These are phyloP conservation scores for Dryobotodes eremita DNA, from an alignment of 2,888 invertebrate species.

Conservation along the genomic window DNA sequence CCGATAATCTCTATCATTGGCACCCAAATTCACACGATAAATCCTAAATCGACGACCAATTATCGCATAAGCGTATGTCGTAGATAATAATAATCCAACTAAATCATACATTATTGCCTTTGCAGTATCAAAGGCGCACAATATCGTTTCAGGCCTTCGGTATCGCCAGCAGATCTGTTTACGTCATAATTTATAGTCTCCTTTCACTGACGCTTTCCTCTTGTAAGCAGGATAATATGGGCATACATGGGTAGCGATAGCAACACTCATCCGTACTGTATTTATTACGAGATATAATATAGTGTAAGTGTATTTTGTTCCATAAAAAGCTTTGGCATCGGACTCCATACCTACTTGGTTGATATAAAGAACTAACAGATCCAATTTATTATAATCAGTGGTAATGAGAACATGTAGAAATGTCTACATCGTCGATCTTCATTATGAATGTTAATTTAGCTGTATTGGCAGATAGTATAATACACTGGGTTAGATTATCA, in stretches of 20 bases:
- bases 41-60: conserved; percentile 46
- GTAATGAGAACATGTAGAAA: conserved; percentile 25
- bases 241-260: conserved; percentile 50
- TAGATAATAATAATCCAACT: conserved; percentile 52
- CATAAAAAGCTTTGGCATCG: conserved; percentile 30
- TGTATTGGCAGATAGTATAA: conserved; percentile 42
- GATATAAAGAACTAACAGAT: conserved; percentile 9
- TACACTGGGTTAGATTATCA: conserved; percentile 35
- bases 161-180: conserved; percentile 52
- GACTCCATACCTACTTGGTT: not conserved
- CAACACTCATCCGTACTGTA: conserved; percentile 49
- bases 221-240: conserved; percentile 55
- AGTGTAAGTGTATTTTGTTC: conserved; percentile 23
- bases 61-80: conserved; percentile 28
- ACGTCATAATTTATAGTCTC: conserved; percentile 55
- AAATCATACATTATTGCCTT: conserved; percentile 54
- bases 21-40: conserved; percentile 34
- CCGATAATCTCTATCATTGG: conserved; percentile 15
- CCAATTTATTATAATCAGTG: conserved; percentile 53
- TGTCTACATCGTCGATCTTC: conserved; percentile 30
- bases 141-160: conserved; percentile 50
- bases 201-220: conserved; percentile 55
- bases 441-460: conserved; percentile 55
- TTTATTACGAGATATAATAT: conserved; percentile 45
- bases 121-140: conserved; percentile 45